phyloP scores from a whole-genome alignment of 2,797 vertebrate genomes.

The Etheostoma perlongum region DNA sequence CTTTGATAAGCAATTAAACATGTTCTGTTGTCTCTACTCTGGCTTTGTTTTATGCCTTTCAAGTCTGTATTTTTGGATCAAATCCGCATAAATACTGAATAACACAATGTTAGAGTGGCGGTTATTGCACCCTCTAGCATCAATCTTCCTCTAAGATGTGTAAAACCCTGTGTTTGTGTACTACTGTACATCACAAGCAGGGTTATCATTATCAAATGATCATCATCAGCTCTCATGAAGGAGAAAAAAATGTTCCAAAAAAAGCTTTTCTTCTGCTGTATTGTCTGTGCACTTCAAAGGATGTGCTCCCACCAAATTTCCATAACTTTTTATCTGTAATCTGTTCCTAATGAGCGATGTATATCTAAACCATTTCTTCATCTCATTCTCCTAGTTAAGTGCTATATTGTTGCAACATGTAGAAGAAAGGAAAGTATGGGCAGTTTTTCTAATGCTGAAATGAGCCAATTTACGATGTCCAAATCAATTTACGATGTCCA shows the following conservation, averaged over 20 bases:
- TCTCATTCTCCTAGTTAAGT: conserved; percentile 28
- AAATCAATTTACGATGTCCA: conserved; percentile 64
- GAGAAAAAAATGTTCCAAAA: conserved; percentile 61
- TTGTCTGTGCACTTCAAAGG: conserved; percentile 79
- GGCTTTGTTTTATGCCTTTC: conserved; percentile 79
- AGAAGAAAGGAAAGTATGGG: conserved; percentile 7
- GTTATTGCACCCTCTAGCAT: conserved; percentile 67
- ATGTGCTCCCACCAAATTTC: conserved; percentile 61
- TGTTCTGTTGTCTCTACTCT: conserved; percentile 79
- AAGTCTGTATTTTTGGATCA: conserved; percentile 82
- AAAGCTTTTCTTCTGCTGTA: conserved; percentile 63
- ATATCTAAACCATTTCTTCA: conserved; percentile 59
- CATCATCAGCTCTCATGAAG: conserved; percentile 71
- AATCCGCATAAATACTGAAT: conserved; percentile 67
- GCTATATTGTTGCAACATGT: conserved; percentile 35
- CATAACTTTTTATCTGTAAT: conserved; percentile 77
- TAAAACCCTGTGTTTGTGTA: conserved; percentile 57
- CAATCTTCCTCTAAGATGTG: conserved; percentile 73
- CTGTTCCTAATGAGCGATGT: conserved; percentile 76
- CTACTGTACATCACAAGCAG: conserved; percentile 68
- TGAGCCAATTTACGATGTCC: conserved; percentile 63
- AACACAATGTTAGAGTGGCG: conserved; percentile 52
- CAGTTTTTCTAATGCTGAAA: conserved; percentile 35
- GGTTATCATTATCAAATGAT: conserved; percentile 81
- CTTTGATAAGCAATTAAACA: conserved; percentile 90